Conservation (phyloP, 2,797 vertebrate species). For the Pteronotus mesoamericanus region DNA sequence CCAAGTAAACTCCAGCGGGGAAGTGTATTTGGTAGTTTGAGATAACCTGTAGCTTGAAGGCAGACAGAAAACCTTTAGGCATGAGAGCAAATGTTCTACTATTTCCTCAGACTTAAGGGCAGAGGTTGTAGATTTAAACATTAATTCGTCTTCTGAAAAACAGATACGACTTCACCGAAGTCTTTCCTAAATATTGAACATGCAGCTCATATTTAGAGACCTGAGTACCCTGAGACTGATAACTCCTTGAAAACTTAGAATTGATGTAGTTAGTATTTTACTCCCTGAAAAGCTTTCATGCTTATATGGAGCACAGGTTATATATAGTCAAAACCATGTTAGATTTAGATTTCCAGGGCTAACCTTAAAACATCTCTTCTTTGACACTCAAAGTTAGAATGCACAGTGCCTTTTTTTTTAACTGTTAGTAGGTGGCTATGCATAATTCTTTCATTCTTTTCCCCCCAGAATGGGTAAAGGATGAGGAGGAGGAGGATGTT, state of each 20-base stretch:
- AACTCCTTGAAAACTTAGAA: background rate
- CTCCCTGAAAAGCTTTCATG: background rate
- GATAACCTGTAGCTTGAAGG: background rate
- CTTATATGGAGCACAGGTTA: background rate
- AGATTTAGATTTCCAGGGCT: background rate
- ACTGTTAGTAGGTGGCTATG: background rate
- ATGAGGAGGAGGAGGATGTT: slow-evolving; percentile 80
- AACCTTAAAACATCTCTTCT: background rate
- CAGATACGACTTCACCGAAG: background rate
- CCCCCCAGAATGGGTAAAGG: slow-evolving; percentile 93
- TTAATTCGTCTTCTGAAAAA: slow-evolving; percentile 4
- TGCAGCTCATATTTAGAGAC: background rate
- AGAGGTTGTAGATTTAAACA: background rate
- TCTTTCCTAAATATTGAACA: background rate
- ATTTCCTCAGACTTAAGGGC: slow-evolving; percentile 10
- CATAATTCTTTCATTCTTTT: slow-evolving; percentile 33
- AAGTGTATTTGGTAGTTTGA: background rate
- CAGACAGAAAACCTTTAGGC: background rate
- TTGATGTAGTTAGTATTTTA: background rate
- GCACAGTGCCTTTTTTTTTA: background rate
- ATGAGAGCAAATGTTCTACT: background rate
- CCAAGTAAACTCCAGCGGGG: background rate
- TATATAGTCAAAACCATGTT: background rate
- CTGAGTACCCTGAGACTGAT: background rate
- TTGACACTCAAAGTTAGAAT: background rate